Conservation (phyloP, 92 coral and sea anemone genomes). For the Zoanthus gigantus region DNA sequence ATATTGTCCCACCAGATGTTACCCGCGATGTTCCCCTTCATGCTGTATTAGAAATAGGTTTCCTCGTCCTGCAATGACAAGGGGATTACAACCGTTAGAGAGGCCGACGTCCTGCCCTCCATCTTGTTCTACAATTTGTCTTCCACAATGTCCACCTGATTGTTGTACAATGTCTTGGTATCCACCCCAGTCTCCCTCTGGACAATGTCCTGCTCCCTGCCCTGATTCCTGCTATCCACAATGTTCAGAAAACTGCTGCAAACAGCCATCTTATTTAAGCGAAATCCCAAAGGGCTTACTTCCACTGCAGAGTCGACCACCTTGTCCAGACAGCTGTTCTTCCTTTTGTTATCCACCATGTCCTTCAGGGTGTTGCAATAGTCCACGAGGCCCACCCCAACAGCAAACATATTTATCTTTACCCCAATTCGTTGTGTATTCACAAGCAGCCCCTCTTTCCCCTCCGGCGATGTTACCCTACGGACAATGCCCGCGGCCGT, state of each 20-base stretch:
- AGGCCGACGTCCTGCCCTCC: neutral
- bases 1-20: conserved; percentile 22
- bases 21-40: conserved; percentile 27
- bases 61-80: neutral
- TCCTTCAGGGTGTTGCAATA: conserved; percentile 17
- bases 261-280: too few relatives aligned
- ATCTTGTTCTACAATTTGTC: neutral
- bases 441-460: neutral
- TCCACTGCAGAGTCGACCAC: neutral
- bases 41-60: neutral
- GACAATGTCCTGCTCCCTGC: conserved; percentile 10
- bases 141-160: neutral
- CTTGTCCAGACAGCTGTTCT: conserved; percentile 19
- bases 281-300: conserved; percentile 7
- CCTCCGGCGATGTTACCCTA: neutral
- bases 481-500: conserved; percentile 25
- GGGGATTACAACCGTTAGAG: conserved; percentile 18
- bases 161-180: neutral
- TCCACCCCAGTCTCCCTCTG: neutral
- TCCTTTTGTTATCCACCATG: conserved; percentile 40
- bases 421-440: neutral
- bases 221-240: conserved; percentile 1
- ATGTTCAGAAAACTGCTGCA: neutral
- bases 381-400: neutral
- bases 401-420: neutral